These are phyloP conservation scores for Styela clava DNA, from an alignment of 23 tunicate genomes.

Conservation along the genomic window DNA sequence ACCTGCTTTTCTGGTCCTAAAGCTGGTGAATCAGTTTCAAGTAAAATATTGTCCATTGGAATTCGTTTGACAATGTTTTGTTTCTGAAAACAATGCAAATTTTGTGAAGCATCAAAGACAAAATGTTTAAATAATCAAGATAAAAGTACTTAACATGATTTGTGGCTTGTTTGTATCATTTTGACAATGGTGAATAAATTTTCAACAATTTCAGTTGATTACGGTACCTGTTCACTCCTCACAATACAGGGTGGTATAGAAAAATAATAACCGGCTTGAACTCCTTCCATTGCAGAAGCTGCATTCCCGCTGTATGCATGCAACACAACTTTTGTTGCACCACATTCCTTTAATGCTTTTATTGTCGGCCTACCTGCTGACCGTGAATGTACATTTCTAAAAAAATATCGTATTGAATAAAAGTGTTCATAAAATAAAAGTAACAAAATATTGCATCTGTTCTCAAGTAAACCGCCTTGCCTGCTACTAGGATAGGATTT, in stretches of 20 bases:
- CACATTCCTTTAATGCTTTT: conserved; percentile 45
- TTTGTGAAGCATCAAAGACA: no score
- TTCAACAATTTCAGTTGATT: no score
- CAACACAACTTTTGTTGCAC: conserved; percentile 55
- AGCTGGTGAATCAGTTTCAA: conserved; percentile 95
- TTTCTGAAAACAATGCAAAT: no score
- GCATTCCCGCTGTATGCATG: conserved; percentile 96
- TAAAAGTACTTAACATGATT: no score
- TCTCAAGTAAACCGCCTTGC: no score
- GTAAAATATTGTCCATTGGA: conserved; percentile 66
- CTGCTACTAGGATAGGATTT: no score
- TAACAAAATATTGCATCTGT: no score
- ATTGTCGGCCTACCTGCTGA: conserved; percentile 75
- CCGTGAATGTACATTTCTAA: conserved; percentile 79
- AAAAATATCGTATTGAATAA: neutral
- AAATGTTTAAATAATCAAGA: no score
- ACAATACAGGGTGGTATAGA: conserved; percentile 85
- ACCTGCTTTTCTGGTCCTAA: conserved; percentile 68
- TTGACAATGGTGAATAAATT: no score
- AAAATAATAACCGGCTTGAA: conserved; percentile 71
- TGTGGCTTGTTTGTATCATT: no score
- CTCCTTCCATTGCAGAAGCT: conserved; percentile 69
- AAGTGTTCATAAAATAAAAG: neutral
- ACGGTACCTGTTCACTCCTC: conserved; percentile 75
- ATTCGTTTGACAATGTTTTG: conserved; percentile 79